phyloP scores from a whole-genome alignment of 2,888 invertebrate genomes.

The Agrotis segetum region DNA sequence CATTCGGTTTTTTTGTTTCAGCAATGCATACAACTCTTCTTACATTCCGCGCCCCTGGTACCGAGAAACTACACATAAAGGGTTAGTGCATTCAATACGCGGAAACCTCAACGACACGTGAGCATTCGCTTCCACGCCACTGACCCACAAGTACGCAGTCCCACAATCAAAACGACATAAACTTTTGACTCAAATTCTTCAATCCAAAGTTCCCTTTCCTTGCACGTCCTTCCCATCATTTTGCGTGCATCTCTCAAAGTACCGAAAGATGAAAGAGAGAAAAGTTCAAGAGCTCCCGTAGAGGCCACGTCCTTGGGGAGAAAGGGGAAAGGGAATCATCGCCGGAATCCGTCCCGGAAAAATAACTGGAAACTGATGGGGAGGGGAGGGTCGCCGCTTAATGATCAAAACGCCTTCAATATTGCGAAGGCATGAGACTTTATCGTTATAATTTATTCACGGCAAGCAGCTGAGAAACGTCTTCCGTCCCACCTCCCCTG shows the following conservation, averaged over 20 bases:
- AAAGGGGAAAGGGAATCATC: conserved; percentile 76
- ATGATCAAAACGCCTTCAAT: conserved; percentile 89
- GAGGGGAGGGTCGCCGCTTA: conserved; percentile 73
- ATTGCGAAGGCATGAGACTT: conserved; percentile 85
- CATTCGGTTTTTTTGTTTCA: neutral
- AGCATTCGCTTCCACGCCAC: conserved; percentile 47
- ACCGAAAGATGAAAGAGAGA: conserved; percentile 80
- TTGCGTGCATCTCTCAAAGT: conserved; percentile 74
- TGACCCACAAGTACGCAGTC: conserved; percentile 39
- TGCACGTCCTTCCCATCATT: conserved; percentile 69
- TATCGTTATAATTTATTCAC: conserved; percentile 90
- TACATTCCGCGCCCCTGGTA: conserved; percentile 1
- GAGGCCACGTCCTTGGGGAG: conserved; percentile 75
- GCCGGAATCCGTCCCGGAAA: conserved; percentile 77
- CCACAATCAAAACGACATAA: conserved; percentile 55
- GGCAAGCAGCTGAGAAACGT: conserved; percentile 77
- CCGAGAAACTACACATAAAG: conserved; percentile 31
- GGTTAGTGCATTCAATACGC: conserved; percentile 22
- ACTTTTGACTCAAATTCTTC: conserved; percentile 54
- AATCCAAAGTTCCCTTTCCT: conserved; percentile 62
- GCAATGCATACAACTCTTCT: neutral
- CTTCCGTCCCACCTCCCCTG: conserved; percentile 60
- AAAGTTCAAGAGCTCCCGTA: conserved; percentile 78
- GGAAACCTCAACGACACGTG: conserved; percentile 33
- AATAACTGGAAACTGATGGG: conserved; percentile 78